Evolutionary conservation across 2,797 vertebrate genomes (phyloP), one percentile per base, ranked within the genome.

Genomic region (Pseudomugil tenellus): DNA sequence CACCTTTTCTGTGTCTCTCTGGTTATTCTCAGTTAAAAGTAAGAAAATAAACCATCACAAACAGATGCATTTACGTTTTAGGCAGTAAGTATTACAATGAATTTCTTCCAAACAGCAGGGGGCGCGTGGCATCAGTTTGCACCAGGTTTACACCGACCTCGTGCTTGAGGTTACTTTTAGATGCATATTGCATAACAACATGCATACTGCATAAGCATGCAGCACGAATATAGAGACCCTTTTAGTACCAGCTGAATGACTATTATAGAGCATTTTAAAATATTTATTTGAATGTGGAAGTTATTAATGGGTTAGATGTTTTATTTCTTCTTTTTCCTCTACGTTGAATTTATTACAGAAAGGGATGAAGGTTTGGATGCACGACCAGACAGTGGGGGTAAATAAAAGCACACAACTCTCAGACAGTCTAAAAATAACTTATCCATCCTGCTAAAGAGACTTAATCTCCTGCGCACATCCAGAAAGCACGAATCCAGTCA

Each of bases 131-230:
- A 4, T 54, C 57, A 75, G 19, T 78, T 79, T 74, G 54, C 13
- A 26, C 57, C 75, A n/a, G n/a, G n/a, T n/a, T n/a, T n/a, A n/a
- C n/a, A n/a, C n/a, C n/a, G 80, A 80, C 89, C 88, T 84, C 76
- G 21, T 72, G 73, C 55, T 26, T 70, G 78, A 86, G 89, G 88
- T 88, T 89, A 87, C 80, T 76, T 79, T 67, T 62, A 77, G 84
- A 87, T 82, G 85, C 80, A 73, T 76, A 76, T 93, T 92, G 84
- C 90, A 84, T 91, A 92, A 92, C 84, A 74, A 61, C 84, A 89
- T 76, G 64, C 83, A 89, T 84, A 84, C 79, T 88, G 83, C 84
- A 81, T 76, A 71, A 84, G 72, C 56, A 49, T 69, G 19, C 37
- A 41, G 74, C 58, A 59, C 80, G 52, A 84, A 83, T 56, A 84